phyloP scores from a whole-genome alignment of 2,888 invertebrate genomes.

The Microplitis manilae region DNA sequence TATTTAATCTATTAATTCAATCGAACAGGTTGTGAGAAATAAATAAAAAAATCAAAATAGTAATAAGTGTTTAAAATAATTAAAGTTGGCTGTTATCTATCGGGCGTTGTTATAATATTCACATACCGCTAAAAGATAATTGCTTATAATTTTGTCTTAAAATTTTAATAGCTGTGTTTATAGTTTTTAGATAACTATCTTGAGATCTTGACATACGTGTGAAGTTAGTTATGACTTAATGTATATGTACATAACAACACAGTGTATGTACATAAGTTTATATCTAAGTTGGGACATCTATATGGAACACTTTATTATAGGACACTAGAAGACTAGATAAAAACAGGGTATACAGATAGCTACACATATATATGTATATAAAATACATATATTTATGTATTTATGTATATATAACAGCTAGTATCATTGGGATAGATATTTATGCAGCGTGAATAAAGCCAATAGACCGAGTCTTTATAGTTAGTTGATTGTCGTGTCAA shows the following conservation, averaged over 20 bases:
- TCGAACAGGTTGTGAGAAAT: not conserved
- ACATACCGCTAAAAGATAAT: constrained; percentile 11
- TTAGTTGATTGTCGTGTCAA: constrained; percentile 36
- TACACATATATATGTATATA: constrained; percentile 6
- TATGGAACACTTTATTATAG: constrained; percentile 8
- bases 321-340: not conserved
- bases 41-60: not conserved
- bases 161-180: constrained; percentile 9
- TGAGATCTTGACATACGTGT: not conserved
- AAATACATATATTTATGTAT: not conserved
- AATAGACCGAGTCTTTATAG: constrained; percentile 32
- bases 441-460: constrained; percentile 30
- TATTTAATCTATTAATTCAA: not conserved
- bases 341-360: constrained; percentile 5
- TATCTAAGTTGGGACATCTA: constrained; percentile 7
- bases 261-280: not conserved
- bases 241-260: not conserved
- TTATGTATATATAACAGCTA: constrained; percentile 8
- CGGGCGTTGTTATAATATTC: not conserved
- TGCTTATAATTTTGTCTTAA: constrained; percentile 15
- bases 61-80: not conserved
- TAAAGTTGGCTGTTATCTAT: constrained; percentile 4
- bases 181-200: constrained; percentile 9
- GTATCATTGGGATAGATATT: constrained; percentile 25
- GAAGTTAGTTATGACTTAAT: constrained; percentile 15